These are phyloP conservation scores for Condylura cristata DNA, from an alignment of 2,113 vertebrate genomes.

Conservation along the genomic window DNA sequence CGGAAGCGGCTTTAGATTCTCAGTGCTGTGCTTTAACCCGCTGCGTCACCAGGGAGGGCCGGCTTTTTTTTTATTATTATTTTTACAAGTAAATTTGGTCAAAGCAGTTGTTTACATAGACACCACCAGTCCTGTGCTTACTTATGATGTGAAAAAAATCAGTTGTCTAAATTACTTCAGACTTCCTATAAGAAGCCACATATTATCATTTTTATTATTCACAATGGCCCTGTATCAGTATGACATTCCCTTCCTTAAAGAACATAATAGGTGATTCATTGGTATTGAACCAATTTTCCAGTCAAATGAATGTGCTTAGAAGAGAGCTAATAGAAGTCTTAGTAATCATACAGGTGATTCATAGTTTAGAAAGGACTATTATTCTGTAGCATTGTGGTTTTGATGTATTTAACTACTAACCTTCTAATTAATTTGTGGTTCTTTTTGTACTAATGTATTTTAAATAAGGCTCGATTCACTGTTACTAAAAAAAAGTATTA, in stretches of 20 bases:
- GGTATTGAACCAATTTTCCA: conserved; percentile 59
- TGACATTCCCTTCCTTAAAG: not conserved
- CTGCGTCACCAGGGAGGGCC: too few species aligned
- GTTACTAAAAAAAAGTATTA: conserved; percentile 67
- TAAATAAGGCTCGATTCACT: conserved; percentile 80
- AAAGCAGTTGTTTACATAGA: not conserved
- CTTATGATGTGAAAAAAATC: not conserved
- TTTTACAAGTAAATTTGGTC: not conserved
- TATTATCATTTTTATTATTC: not conserved
- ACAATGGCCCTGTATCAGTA: not conserved
- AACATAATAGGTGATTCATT: conserved; percentile 23
- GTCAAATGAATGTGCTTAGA: conserved; percentile 59
- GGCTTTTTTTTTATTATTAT: too few species aligned
- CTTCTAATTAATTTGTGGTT: conserved; percentile 80
- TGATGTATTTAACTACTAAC: conserved; percentile 79
- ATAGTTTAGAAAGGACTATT: conserved; percentile 56
- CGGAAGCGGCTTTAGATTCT: too few species aligned
- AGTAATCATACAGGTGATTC: conserved; percentile 55
- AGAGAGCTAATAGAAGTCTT: conserved; percentile 43
- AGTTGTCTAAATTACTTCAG: not conserved
- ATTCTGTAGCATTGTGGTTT: conserved; percentile 48
- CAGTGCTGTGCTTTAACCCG: too few species aligned
- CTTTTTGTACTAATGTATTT: conserved; percentile 71
- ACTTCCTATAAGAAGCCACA: not conserved
- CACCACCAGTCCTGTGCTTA: not conserved